Evolutionary conservation across 2,888 invertebrate genomes (phyloP).

Genomic region (Eurois occulta): DNA sequence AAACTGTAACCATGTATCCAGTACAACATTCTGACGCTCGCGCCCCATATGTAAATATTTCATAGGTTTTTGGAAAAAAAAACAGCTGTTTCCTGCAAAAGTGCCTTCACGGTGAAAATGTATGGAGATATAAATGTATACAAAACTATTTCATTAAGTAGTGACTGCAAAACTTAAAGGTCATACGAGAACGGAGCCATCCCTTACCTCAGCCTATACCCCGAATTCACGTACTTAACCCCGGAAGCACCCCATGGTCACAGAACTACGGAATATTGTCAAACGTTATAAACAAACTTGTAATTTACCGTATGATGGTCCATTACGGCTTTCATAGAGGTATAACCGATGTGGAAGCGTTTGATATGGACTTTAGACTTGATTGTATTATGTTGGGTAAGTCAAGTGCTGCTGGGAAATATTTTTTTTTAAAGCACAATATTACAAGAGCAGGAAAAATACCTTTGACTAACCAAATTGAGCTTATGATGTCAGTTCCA

Average conservation of each 20-base stretch:
- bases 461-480: neutral
- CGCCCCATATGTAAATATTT: neutral
- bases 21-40: neutral
- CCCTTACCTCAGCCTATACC: neutral
- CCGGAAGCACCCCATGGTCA: conserved; percentile 27
- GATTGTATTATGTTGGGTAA: neutral
- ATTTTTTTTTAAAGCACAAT: neutral
- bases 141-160: neutral
- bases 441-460: neutral
- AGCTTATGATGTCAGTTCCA: neutral
- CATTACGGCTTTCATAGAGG: conserved; percentile 65
- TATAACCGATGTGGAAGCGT: conserved; percentile 45
- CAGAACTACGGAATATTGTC: conserved; percentile 20
- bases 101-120: neutral
- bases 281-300: conserved; percentile 63
- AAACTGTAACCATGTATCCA: neutral
- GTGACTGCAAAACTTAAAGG: conserved; percentile 32
- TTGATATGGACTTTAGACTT: conserved; percentile 49
- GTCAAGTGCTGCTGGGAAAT: neutral
- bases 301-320: conserved; percentile 52
- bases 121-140: too few species aligned
- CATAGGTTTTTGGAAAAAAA: neutral
- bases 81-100: neutral
- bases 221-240: conserved; percentile 9
- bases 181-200: neutral